These are phyloP conservation scores for Sebastes cheni DNA, from an alignment of 2,797 vertebrate genomes.

Conservation along the genomic window DNA sequence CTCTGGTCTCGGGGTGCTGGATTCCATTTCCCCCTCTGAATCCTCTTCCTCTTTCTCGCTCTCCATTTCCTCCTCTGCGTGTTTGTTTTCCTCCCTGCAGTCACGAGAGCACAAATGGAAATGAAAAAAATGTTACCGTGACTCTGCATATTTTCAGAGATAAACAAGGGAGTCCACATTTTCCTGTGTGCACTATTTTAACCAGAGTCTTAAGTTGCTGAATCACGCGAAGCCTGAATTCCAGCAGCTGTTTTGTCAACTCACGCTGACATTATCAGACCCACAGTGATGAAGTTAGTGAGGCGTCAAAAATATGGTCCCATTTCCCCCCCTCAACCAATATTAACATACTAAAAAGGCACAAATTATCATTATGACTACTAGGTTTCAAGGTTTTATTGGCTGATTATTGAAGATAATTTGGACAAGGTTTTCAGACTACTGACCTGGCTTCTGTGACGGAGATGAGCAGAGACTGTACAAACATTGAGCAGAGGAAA, in stretches of 20 bases:
- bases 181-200: background rate
- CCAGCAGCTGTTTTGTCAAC: background rate
- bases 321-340: background rate
- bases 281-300: too few relatives aligned
- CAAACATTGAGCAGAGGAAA: constrained; percentile 90
- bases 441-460: constrained; percentile 74
- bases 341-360: background rate
- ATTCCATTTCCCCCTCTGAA: constrained; percentile 84
- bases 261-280: background rate
- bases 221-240: background rate
- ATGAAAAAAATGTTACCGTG: background rate
- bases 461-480: constrained; percentile 89
- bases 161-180: constrained; percentile 22
- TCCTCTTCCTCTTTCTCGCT: constrained; percentile 86
- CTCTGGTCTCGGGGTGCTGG: constrained; percentile 23
- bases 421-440: background rate
- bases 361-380: background rate
- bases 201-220: background rate
- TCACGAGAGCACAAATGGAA: background rate
- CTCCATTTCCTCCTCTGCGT: constrained; percentile 84
- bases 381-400: background rate
- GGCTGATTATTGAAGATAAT: background rate
- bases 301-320: too few relatives aligned
- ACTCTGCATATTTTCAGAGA: constrained; percentile 30
- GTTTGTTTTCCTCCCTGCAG: constrained; percentile 60